Percentiles rank a stretch among this genome's conserved stretches.
phyloP scores from a whole-genome alignment of 1,140 invertebrate species.

The Colletes latitarsis region DNA sequence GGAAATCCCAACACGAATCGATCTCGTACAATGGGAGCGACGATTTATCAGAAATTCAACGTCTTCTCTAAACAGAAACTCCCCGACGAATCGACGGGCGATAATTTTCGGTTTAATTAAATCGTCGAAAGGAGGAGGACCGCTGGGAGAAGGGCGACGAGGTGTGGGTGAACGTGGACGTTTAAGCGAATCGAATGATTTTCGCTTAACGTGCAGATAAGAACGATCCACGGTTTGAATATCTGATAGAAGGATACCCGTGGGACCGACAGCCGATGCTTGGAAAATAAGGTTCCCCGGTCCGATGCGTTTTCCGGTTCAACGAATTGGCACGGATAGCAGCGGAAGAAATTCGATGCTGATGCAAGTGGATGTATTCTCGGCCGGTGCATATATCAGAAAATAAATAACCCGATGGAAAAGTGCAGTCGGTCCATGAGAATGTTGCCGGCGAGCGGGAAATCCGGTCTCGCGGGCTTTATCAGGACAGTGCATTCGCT shows the following conservation, averaged over 20 bases:
- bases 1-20: not conserved
- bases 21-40: not conserved
- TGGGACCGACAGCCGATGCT: constrained; percentile 45
- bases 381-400: constrained; percentile 39
- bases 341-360: constrained; percentile 38
- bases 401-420: constrained; percentile 43
- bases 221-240: constrained; percentile 51
- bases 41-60: not conserved
- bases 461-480: not conserved
- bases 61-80: not conserved
- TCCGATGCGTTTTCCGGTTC: constrained; percentile 44
- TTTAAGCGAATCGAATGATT: constrained; percentile 53
- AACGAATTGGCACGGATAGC: constrained; percentile 48
- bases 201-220: constrained; percentile 51
- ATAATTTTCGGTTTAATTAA: constrained; percentile 48
- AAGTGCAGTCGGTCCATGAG: constrained; percentile 23
- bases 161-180: not conserved
- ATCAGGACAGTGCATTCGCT: not conserved
- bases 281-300: constrained; percentile 47
- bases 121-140: not conserved
- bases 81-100: not conserved
- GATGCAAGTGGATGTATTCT: constrained; percentile 48
- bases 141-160: too few species aligned
- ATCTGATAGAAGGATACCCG: constrained; percentile 47
- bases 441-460: constrained; percentile 19